Evolutionary conservation across 2,113 vertebrate species (phyloP).

Genomic region (Willisornis vidua): DNA sequence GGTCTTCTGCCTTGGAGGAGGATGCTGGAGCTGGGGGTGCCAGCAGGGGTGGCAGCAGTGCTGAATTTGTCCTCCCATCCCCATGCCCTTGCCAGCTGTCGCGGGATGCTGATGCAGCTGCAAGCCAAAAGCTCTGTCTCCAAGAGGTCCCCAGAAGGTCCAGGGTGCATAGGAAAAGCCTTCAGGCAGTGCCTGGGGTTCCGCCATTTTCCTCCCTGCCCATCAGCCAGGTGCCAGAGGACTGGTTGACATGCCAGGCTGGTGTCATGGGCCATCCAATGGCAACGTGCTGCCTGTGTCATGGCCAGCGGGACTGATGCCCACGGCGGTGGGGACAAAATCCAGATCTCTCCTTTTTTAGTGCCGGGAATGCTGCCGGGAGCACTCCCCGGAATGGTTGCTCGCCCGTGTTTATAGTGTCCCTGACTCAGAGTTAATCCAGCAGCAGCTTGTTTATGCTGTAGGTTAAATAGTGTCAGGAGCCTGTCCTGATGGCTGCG

Average conservation of each 20-base stretch:
- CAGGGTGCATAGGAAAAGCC: fast-evolving
- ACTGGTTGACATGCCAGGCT: fast-evolving
- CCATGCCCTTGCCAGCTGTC: neutral
- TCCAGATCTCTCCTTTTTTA: constrained; percentile 59
- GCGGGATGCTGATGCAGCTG: fast-evolving
- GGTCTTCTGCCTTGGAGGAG: neutral
- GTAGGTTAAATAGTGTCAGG: constrained; percentile 30
- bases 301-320: fast-evolving
- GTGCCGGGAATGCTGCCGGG: neutral
- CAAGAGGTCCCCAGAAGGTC: neutral
- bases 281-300: neutral
- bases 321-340: neutral
- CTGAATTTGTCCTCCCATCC: neutral
- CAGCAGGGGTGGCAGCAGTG: neutral
- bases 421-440: constrained; percentile 18
- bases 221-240: neutral
- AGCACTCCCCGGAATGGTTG: neutral
- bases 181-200: neutral
- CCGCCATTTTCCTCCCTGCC: neutral
- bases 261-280: fast-evolving
- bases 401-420: constrained; percentile 15
- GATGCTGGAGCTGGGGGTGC: neutral
- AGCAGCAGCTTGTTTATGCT: constrained; percentile 12
- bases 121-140: neutral
- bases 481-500: neutral